These are phyloP conservation scores for Hylia prasina DNA, from an alignment of 2,113 vertebrate species.

Conservation along the genomic window DNA sequence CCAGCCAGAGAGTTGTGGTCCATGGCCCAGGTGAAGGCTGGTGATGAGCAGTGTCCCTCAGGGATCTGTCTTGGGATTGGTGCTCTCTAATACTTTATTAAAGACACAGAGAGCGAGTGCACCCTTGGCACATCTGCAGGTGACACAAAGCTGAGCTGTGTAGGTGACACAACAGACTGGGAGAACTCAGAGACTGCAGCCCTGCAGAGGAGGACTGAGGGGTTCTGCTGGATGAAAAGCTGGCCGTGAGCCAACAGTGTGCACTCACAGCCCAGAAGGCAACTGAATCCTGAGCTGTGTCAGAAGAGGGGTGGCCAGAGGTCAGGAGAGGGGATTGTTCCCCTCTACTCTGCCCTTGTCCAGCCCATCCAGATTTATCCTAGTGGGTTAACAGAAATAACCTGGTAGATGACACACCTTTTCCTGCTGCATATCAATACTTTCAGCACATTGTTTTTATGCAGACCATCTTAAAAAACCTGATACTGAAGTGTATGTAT, in stretches of 20 bases:
- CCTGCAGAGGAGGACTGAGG: background rate
- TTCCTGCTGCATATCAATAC: background rate
- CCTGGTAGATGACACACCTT: background rate
- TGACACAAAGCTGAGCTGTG: background rate
- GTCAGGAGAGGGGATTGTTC: background rate
- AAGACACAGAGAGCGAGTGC: fast-evolving
- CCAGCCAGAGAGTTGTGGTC: background rate
- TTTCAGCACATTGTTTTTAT: background rate
- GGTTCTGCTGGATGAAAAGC: background rate
- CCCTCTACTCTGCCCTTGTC: background rate
- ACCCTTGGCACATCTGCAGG: background rate
- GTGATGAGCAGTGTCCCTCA: background rate
- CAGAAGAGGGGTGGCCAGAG: background rate
- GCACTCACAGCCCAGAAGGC: background rate
- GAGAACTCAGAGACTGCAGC: background rate
- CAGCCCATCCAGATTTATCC: background rate
- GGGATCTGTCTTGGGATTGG: background rate
- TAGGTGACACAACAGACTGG: background rate
- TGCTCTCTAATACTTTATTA: background rate
- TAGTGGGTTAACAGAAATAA: background rate
- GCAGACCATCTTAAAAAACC: background rate
- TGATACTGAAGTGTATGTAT: background rate
- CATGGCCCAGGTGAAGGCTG: background rate
- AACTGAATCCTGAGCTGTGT: background rate
- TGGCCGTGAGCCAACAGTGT: background rate